Conservation (phyloP, 2,888 invertebrate species). For the Orthosia gracilis region DNA sequence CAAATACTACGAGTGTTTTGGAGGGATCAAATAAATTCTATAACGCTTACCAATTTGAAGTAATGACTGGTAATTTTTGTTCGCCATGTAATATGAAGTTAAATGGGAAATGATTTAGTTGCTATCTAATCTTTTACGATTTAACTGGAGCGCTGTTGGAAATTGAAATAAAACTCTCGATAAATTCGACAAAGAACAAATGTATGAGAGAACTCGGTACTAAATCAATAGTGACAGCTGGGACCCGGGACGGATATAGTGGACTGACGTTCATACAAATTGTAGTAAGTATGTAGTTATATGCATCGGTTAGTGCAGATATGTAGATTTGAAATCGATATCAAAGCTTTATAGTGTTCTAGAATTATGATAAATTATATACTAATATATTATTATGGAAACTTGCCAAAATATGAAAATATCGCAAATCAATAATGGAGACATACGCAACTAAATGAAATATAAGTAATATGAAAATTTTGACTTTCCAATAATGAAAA, state of each 20-base stretch:
- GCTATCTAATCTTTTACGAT: background rate
- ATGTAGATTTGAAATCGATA: background rate
- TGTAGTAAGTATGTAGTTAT: background rate
- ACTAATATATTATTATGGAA: background rate
- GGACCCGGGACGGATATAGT: too few relatives aligned
- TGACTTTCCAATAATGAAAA: too few relatives aligned
- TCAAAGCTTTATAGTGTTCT: background rate
- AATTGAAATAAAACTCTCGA: background rate
- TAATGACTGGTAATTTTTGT: background rate
- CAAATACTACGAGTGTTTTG: constrained; percentile 6
- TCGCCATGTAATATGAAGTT: background rate
- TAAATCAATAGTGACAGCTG: constrained; percentile 19
- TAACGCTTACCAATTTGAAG: background rate
- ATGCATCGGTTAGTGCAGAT: background rate
- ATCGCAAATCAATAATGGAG: background rate
- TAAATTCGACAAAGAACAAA: background rate
- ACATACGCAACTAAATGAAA: background rate
- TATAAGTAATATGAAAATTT: too few relatives aligned
- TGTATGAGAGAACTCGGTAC: background rate
- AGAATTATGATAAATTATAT: background rate
- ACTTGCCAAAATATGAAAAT: too few relatives aligned
- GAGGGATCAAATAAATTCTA: constrained; percentile 6
- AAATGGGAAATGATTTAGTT: background rate
- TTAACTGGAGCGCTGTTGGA: background rate
- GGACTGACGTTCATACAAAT: background rate